phyloP scores from a whole-genome alignment of 2,797 vertebrate species.

The Poecile montanus region DNA sequence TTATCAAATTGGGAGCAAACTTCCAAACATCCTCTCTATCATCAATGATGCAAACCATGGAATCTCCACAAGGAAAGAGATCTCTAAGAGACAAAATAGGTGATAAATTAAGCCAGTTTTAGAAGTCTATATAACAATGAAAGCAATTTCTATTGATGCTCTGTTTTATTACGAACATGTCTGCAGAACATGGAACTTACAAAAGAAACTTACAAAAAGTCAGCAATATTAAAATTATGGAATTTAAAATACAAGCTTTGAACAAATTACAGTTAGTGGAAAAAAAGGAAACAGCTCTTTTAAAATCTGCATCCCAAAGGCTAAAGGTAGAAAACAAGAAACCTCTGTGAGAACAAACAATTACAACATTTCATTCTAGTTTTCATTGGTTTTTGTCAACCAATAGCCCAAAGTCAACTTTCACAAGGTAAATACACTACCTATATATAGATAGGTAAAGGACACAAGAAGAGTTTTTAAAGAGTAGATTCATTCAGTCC shows the following conservation, averaged over 20 bases:
- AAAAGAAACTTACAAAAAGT: neutral
- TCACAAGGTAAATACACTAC: neutral
- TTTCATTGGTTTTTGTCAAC: neutral
- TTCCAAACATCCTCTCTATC: constrained; percentile 99
- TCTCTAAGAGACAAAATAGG: constrained; percentile 79
- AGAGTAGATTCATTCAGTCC: neutral
- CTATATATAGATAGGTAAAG: neutral
- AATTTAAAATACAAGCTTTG: neutral
- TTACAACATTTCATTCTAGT: neutral
- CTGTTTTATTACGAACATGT: neutral
- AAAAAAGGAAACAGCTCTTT: neutral
- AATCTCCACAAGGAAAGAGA: constrained; percentile 96
- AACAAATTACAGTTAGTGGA: neutral
- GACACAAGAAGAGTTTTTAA: neutral
- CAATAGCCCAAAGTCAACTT: neutral
- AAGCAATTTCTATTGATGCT: neutral
- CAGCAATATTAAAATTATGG: neutral
- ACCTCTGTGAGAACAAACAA: neutral
- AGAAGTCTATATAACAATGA: neutral
- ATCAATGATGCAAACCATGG: constrained; percentile 99
- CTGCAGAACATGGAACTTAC: neutral
- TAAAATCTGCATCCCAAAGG: neutral
- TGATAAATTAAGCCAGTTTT: neutral
- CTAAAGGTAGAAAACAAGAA: neutral
- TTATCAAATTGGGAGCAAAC: constrained; percentile 97